Evolutionary conservation across 1,140 invertebrate species (phyloP).

Genomic region (Nasonia vitripennis): DNA sequence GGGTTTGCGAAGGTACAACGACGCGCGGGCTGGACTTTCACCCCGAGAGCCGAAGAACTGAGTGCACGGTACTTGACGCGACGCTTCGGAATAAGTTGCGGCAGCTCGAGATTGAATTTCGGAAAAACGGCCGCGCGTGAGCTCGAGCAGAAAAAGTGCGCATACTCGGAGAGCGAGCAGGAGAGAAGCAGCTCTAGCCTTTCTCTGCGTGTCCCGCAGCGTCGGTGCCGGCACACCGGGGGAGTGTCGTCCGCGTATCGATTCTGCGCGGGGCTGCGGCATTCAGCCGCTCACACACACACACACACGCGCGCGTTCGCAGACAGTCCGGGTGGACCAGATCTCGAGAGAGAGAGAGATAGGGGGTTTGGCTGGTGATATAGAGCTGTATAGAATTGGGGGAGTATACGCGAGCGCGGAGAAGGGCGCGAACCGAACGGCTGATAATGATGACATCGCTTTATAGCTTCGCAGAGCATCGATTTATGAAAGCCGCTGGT

Average conservation of each 20-base stretch:
- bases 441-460: constrained; percentile 44
- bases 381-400: constrained; percentile 3
- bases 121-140: too few relatives aligned
- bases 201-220: not conserved
- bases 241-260: constrained; percentile 34
- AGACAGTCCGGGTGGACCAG: constrained; percentile 24
- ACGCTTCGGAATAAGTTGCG: too few relatives aligned
- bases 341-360: not conserved
- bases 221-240: not conserved
- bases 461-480: constrained; percentile 8
- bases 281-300: not conserved
- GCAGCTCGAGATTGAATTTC: too few relatives aligned
- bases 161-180: not conserved
- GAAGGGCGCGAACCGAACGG: not conserved
- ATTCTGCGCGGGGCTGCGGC: not conserved
- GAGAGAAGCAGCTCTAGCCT: not conserved
- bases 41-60: too few relatives aligned
- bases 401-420: not conserved
- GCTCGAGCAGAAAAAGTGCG: not conserved
- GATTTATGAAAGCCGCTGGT: constrained; percentile 1
- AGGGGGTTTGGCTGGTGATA: not conserved
- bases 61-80: too few relatives aligned
- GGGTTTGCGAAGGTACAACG: not conserved
- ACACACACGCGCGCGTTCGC: not conserved
- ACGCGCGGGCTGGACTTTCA: too few relatives aligned